These are phyloP conservation scores for Cromileptes altivelis DNA, from an alignment of 2,113 vertebrate species.

Conservation along the genomic window DNA sequence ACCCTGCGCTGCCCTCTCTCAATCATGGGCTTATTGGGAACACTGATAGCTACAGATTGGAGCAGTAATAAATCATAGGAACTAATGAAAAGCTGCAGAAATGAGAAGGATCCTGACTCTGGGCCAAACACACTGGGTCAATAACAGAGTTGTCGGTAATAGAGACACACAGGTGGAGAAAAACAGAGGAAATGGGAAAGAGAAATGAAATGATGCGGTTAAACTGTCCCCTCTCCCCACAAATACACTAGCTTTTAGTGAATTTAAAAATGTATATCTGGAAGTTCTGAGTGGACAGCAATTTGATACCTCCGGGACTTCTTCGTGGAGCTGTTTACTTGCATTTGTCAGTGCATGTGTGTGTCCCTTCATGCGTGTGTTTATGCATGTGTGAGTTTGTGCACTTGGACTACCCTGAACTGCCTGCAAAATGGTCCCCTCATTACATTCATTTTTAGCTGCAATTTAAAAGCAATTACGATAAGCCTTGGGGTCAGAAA, in stretches of 20 bases:
- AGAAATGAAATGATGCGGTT: slow-evolving; percentile 38
- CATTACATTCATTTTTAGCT: slow-evolving; percentile 80
- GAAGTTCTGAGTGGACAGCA: slow-evolving; percentile 31
- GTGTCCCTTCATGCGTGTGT: background rate
- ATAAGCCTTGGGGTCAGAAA: slow-evolving; percentile 76
- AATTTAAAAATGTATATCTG: slow-evolving; percentile 40
- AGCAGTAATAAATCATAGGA: slow-evolving; percentile 71
- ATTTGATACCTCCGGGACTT: slow-evolving; percentile 35
- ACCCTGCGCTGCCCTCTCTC: slow-evolving; percentile 55
- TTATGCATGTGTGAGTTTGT: slow-evolving; percentile 44
- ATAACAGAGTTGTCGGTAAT: slow-evolving; percentile 52
- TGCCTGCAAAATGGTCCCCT: slow-evolving; percentile 62
- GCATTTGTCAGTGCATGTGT: slow-evolving; percentile 7
- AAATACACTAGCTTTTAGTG: slow-evolving; percentile 43
- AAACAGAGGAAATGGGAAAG: slow-evolving; percentile 21
- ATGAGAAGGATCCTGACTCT: slow-evolving; percentile 65
- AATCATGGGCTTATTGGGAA: slow-evolving; percentile 62
- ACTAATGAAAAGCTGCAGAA: slow-evolving; percentile 78
- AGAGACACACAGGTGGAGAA: slow-evolving; percentile 54
- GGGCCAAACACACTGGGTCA: slow-evolving; percentile 68
- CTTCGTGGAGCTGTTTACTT: background rate
- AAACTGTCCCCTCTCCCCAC: slow-evolving; percentile 23
- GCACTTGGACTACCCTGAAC: slow-evolving; percentile 42
- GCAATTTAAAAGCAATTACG: slow-evolving; percentile 86
- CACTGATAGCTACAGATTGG: slow-evolving; percentile 68